Base-by-base conservation (phyloP, 2,797 vertebrate species). In the Tadarida brasiliensis region DNA sequence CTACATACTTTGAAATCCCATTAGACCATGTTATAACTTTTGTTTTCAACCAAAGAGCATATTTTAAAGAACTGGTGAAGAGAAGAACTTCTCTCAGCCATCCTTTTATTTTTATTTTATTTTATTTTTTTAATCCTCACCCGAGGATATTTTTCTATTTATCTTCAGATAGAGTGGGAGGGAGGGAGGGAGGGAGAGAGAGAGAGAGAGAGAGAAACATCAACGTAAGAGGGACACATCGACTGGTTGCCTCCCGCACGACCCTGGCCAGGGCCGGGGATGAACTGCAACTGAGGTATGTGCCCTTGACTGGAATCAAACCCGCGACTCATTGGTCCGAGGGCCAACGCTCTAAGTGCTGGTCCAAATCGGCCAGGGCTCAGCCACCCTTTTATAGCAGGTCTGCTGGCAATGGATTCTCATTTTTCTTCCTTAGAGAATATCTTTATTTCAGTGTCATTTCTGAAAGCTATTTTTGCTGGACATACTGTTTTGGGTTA, bases 401-500 rank as follows among this genome's bases (percentile, higher is more conserved):
- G 56, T 65, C 77, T 73, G 33, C 20, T 73, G 76, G 67, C 76
- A 73, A 44, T 87, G 28, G 44, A 81, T 51, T 54, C n/a, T 87
- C 39, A 51, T 22, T 71, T 49, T 81, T 71, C 33, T 81, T n/a
- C 28, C 63, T 54, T 63, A 35, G 33, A 93, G 57, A 44, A 44
- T 93, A 77, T 47, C 47, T 77, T 63, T 92, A 67, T 93, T 93
- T 71, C 54, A 39, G 26, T 80, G 54, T 61, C 33, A 80, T 54
- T 71, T 44, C 49, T 49, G 73, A 91, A 92, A 65, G 30, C 17
- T 92, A 35, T 35, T 77, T 86, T 92, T 94, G 70, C 10, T 87
- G 70, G 33, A 54, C 65, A 82, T 61, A 74, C 74, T 92, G 47
- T 68, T 92, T 86, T 73, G 51, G 39, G 70, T 85, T 85, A 54